Base-by-base conservation (phyloP, 1,140 invertebrate genomes). In the Drosophila ironensis region DNA sequence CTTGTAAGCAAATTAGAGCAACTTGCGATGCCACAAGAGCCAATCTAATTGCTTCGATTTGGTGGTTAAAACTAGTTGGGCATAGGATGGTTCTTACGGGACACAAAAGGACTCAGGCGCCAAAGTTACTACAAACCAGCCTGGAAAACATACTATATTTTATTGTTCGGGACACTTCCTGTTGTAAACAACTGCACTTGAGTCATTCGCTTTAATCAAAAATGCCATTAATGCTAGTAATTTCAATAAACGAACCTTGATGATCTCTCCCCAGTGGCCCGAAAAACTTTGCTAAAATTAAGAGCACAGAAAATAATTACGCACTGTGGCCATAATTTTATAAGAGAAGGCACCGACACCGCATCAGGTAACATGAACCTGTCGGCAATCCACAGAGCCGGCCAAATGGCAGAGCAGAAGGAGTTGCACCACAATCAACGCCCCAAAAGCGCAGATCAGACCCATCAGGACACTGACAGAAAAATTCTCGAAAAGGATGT, bases 291-390 rank as follows among this genome's bases (percentile, higher is more conserved):
- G 30, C 53, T 57, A 69, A 84, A 87, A 86, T 86, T 86, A 86
- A 86, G 80, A 86, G 80, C 81, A 87, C 76, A 87, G 24, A 80
- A 88, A 88, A 89, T 89, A 89, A 89, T 89, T 89, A 89, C 80
- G 81, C 82, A 89, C 66, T 88, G 60, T 87, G 87, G 82, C 87
- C 60, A 87, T 84, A 84, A 89, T 87, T 88, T 88, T 61, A 72
- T 72, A 82, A 76, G 68, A 54, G 51, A 52, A 12, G 48, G 44
- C 51, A 44, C 52, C 27, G 42, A 48, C 25, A 27, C 33, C 38
- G 33, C 69, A 57, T 37, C 59, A 72, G 78, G 80, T 75, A 84
- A 84, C 75, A 71, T 80, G 80, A 84, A 84, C 80, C 80, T 84
- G 80, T 84, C 80, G 80, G 80, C 80, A 74, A 86, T 66, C 42